Evolutionary conservation across 37 sponge, comb jelly and placozoan genomes (phyloP), one percentile per base, ranked within the genome.

Genomic region (Mnemiopsis leidyi): DNA sequence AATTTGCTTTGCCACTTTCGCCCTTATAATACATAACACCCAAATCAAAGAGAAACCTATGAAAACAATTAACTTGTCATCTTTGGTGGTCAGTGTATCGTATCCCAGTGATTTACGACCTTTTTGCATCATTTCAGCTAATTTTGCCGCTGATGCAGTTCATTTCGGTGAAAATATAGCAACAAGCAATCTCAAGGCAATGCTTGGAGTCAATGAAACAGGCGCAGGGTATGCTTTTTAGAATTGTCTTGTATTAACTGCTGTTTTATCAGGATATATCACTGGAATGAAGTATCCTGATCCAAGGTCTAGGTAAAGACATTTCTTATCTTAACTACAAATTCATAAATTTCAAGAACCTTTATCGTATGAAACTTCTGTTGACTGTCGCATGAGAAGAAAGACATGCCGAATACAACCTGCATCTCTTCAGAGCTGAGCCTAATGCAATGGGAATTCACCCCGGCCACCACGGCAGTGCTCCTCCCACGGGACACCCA

Each of bases 151-250:
- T 38, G 40, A 38, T 39, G 75, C 25, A 28, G 61, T 85, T 39
- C 90, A 85, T 23, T 85, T 85, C 30, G 90, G 90, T 13, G 90
- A 85, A 39, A 85, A 85, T 39, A 85, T 85, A 25, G 90, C 90
- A 32, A 85, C 90, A 35, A 40, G 90, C 36, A 85, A 85, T 37
- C 48, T 85, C 24, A 85, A 85, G 36, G 90, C 90, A 23, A 85
- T 85, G 90, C 90, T 85, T 40, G 90, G 90, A 38, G 90, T 85
- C 35, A 36, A 85, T 40, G 61, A 77, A 77, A 16, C 79, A 48
- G 13, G 9, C 61, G 61, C 61, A 48, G 61, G 61, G 61, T 48
- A 48, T 48, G 61, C 61, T 48, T 48, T 48, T 48, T 48, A 18
- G 13, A 48, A 48, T 48, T 13, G 5, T 5, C 61, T 48, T 18